These are phyloP conservation scores for Syngnathus acus DNA, from an alignment of 2,797 vertebrate species.

Conservation along the genomic window DNA sequence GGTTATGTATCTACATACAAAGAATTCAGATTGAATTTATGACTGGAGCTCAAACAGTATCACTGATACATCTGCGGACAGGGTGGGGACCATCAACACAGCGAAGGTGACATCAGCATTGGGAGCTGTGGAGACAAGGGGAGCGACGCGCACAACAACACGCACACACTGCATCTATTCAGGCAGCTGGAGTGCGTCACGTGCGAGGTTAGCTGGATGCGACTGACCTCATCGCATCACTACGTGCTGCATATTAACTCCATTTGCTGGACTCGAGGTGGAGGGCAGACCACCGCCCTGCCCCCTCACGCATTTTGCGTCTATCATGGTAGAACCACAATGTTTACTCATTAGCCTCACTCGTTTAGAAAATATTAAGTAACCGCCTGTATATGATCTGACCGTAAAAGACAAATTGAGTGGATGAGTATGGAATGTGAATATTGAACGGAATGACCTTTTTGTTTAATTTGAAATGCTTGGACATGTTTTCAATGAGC, in stretches of 20 bases:
- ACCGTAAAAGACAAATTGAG: background rate
- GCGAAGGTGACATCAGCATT: constrained; percentile 59
- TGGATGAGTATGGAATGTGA: too few species aligned
- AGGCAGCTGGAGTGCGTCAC: constrained; percentile 36
- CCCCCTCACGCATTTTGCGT: background rate
- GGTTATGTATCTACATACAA: too few species aligned
- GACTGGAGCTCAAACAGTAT: background rate
- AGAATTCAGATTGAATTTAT: background rate
- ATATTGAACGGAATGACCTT: background rate
- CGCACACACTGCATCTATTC: constrained; percentile 45
- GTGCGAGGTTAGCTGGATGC: constrained; percentile 35
- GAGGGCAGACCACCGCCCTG: background rate
- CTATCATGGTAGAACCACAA: background rate
- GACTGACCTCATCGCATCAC: constrained; percentile 43
- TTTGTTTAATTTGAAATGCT: background rate
- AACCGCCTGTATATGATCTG: background rate
- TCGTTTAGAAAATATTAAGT: background rate
- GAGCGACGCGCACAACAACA: constrained; percentile 38
- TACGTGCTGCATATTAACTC: constrained; percentile 15
- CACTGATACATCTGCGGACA: constrained; percentile 14
- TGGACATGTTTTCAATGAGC: constrained; percentile 1
- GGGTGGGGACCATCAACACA: constrained; percentile 46
- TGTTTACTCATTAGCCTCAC: background rate
- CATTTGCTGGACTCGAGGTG: constrained; percentile 9
- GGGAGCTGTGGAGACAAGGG: constrained; percentile 34